phyloP scores from a whole-genome alignment of 64 coral and sea anemone species.

The Stichodactyla mertensii region DNA sequence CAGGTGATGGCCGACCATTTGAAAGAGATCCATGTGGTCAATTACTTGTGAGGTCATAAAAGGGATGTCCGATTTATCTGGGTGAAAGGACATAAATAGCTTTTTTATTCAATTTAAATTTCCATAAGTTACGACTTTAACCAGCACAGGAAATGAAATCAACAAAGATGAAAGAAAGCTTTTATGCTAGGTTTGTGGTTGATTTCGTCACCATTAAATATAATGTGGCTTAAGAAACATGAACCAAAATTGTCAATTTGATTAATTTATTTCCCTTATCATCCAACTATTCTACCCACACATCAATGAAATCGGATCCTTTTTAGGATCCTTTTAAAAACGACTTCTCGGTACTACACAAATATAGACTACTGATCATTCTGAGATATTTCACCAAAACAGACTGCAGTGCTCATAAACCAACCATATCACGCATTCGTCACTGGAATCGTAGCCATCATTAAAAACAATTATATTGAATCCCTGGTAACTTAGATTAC shows the following conservation, averaged over 20 bases:
- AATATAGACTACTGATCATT: too few relatives aligned
- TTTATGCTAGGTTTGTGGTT: background rate
- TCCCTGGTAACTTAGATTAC: too few relatives aligned
- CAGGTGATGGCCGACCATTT: conserved; percentile 13
- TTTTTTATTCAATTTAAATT: background rate
- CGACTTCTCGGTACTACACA: too few relatives aligned
- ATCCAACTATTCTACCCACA: too few relatives aligned
- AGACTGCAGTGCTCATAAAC: too few relatives aligned
- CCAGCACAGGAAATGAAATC: background rate
- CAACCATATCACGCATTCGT: too few relatives aligned
- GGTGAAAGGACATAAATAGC: background rate
- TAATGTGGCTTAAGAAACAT: background rate
- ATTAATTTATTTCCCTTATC: background rate
- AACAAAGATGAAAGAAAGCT: background rate
- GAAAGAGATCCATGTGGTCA: conserved; percentile 10
- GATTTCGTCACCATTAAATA: background rate
- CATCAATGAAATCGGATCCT: background rate
- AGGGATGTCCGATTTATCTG: background rate
- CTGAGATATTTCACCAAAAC: too few relatives aligned
- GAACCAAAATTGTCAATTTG: background rate
- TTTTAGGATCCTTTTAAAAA: too few relatives aligned
- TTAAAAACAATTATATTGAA: too few relatives aligned
- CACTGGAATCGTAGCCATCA: too few relatives aligned
- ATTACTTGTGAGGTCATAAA: background rate
- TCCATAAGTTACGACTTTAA: background rate